These are phyloP conservation scores for Poecilia gillii DNA, from an alignment of 2,797 vertebrate species.

Conservation along the genomic window DNA sequence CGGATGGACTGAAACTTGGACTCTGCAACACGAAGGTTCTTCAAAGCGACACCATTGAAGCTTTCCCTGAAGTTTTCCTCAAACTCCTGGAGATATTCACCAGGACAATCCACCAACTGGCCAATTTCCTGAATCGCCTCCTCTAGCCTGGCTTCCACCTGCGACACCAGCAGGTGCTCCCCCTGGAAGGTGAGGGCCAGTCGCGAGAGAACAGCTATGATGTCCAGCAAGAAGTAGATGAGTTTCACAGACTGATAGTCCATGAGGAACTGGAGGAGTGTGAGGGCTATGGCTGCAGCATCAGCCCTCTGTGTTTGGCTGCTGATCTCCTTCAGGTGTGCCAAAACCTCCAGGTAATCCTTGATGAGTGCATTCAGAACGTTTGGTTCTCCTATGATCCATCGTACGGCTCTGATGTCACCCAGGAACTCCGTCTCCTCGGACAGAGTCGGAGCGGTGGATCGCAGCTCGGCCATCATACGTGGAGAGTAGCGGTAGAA, in stretches of 20 bases:
- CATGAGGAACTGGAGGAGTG: conserved; percentile 94
- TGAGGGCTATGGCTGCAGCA: conserved; percentile 91
- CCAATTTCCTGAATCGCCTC: conserved; percentile 95
- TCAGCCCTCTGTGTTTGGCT: conserved; percentile 93
- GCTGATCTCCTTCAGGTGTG: conserved; percentile 95
- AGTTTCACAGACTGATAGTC: conserved; percentile 97
- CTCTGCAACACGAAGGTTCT: conserved; percentile 94
- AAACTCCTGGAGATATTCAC: conserved; percentile 95
- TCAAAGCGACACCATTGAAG: conserved; percentile 94
- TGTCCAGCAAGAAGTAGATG: conserved; percentile 95
- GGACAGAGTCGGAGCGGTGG: conserved; percentile 89
- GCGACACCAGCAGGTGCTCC: conserved; percentile 90
- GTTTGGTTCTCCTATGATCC: conserved; percentile 96
- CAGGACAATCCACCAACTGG: conserved; percentile 89
- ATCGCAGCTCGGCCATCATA: conserved; percentile 91
- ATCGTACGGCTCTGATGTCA: conserved; percentile 91
- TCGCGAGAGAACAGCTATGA: conserved; percentile 92
- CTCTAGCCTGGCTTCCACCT: conserved; percentile 91
- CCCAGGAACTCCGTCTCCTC: conserved; percentile 95
- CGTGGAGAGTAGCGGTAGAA: conserved; percentile 96
- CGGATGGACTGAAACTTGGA: conserved; percentile 97
- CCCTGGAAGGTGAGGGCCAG: conserved; percentile 94
- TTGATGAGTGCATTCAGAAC: conserved; percentile 95
- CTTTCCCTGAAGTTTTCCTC: conserved; percentile 95
- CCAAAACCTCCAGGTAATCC: conserved; percentile 94